These are phyloP conservation scores for Herminia tarsipennalis DNA, from an alignment of 2,888 invertebrate genomes.

Conservation along the genomic window DNA sequence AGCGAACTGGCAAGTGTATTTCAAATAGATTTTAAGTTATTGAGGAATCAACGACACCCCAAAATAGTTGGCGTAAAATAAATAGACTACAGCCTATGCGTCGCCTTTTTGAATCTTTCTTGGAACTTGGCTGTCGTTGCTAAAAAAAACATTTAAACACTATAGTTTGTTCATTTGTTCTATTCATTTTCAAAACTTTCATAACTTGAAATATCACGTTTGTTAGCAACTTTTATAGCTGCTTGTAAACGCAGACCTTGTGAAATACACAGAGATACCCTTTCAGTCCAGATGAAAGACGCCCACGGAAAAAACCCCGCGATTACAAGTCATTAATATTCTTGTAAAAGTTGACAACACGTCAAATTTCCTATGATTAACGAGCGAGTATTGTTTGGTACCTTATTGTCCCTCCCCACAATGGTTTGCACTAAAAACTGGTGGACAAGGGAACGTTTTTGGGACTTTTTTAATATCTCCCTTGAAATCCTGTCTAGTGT, in stretches of 20 bases:
- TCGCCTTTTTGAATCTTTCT: too few species aligned
- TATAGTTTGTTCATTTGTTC: too few species aligned
- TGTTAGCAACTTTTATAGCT: too few species aligned
- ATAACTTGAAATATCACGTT: too few species aligned
- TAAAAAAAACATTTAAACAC: too few species aligned
- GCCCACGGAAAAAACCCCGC: constrained; percentile 23
- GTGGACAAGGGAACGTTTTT: constrained; percentile 50
- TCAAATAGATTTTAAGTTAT: too few species aligned
- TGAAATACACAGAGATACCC: constrained; percentile 4
- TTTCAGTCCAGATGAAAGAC: constrained; percentile 16
- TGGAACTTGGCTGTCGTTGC: too few species aligned
- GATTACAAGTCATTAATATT: constrained; percentile 56
- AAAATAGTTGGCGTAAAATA: too few species aligned
- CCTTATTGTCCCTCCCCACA: constrained; percentile 61
- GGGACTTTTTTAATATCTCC: constrained; percentile 65
- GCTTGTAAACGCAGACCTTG: not conserved
- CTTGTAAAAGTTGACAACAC: constrained; percentile 58
- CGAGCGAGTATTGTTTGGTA: constrained; percentile 62
- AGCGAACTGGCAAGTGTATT: too few species aligned
- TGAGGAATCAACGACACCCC: too few species aligned
- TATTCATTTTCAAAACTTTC: too few species aligned
- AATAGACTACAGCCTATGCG: too few species aligned
- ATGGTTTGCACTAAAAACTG: constrained; percentile 57
- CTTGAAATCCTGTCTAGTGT: constrained; percentile 54
- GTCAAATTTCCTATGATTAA: constrained; percentile 74